These are phyloP conservation scores for Takifugu rubripes DNA, from an alignment of 2,797 vertebrate genomes.

Conservation along the genomic window DNA sequence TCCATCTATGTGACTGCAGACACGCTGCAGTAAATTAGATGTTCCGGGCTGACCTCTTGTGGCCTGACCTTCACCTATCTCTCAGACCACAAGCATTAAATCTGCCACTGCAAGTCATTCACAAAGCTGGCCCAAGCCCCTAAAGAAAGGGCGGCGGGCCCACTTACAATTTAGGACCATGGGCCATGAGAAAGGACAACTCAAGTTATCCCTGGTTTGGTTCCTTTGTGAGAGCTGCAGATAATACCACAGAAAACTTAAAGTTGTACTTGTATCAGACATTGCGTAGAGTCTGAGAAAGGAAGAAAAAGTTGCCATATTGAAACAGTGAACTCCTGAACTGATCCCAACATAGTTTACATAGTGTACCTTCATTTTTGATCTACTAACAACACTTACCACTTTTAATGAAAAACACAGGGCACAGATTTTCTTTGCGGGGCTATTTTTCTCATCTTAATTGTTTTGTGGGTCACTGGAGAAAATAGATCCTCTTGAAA, in stretches of 20 bases:
- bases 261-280: slow-evolving; percentile 43
- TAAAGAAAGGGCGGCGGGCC: slow-evolving; percentile 45
- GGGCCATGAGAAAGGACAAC: slow-evolving; percentile 63
- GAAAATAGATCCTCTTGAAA: too few species aligned
- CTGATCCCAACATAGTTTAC: slow-evolving; percentile 30
- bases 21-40: slow-evolving; percentile 66
- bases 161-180: slow-evolving; percentile 40
- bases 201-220: slow-evolving; percentile 42
- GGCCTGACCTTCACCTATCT: slow-evolving; percentile 74
- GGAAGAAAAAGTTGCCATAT: slow-evolving; percentile 20
- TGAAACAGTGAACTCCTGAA: slow-evolving; percentile 40
- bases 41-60: slow-evolving; percentile 69
- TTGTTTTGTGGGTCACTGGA: background rate
- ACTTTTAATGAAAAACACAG: slow-evolving; percentile 1
- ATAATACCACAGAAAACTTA: slow-evolving; percentile 56
- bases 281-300: slow-evolving; percentile 45
- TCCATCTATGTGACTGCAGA: slow-evolving; percentile 45
- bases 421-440: too few species aligned
- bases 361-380: slow-evolving; percentile 18
- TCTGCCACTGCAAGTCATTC: slow-evolving; percentile 53
- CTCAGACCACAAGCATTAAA: slow-evolving; percentile 71
- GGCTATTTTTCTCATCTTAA: slow-evolving; percentile 2
- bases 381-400: slow-evolving; percentile 1
- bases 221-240: slow-evolving; percentile 52
- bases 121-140: slow-evolving; percentile 58